phyloP scores from a whole-genome alignment of 2,888 invertebrate species.

The Macrophya annulata region DNA sequence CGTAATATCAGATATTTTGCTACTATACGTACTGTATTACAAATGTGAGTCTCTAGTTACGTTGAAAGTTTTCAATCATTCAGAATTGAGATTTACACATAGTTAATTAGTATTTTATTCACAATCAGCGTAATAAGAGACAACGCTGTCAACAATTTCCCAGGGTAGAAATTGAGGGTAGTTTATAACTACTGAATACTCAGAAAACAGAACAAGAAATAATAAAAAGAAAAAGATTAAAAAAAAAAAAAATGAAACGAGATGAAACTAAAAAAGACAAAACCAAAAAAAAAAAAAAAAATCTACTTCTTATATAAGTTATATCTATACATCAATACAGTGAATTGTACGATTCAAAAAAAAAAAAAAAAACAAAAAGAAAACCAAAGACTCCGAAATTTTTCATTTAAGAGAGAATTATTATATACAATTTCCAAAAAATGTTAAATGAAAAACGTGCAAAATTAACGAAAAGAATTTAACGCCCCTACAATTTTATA shows the following conservation, averaged over 20 bases:
- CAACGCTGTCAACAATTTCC: constrained; percentile 19
- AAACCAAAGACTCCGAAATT: neutral
- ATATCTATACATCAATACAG: neutral
- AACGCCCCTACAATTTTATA: no score
- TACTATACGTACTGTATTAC: constrained; percentile 37
- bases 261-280: no score
- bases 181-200: neutral
- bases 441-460: neutral
- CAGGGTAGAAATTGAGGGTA: constrained; percentile 27
- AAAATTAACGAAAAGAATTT: neutral
- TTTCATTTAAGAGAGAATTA: no score
- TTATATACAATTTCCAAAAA: no score
- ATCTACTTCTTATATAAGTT: neutral
- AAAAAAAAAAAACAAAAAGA: neutral
- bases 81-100: neutral
- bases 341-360: neutral
- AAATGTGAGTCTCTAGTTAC: neutral
- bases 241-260: no score
- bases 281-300: neutral
- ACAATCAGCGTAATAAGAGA: constrained; percentile 23
- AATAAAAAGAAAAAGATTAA: no score
- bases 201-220: neutral
- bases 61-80: neutral
- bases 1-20: constrained; percentile 59
- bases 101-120: neutral